These are phyloP conservation scores for Onychomys leucogaster DNA, from an alignment of 2,797 vertebrate genomes.

Conservation along the genomic window DNA sequence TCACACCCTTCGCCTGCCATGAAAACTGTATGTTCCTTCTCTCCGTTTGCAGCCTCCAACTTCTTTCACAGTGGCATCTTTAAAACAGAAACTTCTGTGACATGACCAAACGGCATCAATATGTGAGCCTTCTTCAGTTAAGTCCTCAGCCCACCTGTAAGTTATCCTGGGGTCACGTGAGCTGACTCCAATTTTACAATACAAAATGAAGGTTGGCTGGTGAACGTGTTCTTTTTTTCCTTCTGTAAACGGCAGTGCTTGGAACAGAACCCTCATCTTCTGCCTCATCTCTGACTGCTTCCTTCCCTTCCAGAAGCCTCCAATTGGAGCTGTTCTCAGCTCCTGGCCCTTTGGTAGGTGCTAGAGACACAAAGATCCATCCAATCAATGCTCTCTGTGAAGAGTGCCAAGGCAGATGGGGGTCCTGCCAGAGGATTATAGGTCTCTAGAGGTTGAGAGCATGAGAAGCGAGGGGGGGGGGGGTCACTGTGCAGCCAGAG, in stretches of 20 bases:
- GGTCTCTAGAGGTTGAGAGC: background rate
- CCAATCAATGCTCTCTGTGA: background rate
- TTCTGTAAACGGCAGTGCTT: background rate
- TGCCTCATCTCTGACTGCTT: background rate
- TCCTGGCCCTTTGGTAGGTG: background rate
- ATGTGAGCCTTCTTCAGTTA: background rate
- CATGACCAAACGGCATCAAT: background rate
- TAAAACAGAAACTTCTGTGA: background rate
- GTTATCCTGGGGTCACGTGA: accelerated
- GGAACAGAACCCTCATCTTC: background rate
- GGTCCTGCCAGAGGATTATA: too few relatives aligned
- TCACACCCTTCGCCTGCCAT: background rate
- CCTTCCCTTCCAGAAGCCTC: background rate
- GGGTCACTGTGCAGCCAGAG: background rate
- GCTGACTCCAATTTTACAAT: background rate
- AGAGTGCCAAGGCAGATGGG: background rate
- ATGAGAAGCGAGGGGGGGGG: accelerated
- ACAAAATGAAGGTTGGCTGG: background rate
- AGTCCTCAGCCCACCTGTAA: background rate
- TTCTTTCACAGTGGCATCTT: background rate
- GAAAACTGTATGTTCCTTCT: background rate
- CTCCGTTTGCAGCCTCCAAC: background rate
- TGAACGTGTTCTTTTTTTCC: too few relatives aligned
- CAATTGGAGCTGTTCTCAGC: background rate
- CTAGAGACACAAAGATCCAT: background rate